Evolutionary conservation across 2,797 vertebrate genomes (phyloP), one percentile per base, ranked within the genome.

Genomic region (Sebastes cheni): DNA sequence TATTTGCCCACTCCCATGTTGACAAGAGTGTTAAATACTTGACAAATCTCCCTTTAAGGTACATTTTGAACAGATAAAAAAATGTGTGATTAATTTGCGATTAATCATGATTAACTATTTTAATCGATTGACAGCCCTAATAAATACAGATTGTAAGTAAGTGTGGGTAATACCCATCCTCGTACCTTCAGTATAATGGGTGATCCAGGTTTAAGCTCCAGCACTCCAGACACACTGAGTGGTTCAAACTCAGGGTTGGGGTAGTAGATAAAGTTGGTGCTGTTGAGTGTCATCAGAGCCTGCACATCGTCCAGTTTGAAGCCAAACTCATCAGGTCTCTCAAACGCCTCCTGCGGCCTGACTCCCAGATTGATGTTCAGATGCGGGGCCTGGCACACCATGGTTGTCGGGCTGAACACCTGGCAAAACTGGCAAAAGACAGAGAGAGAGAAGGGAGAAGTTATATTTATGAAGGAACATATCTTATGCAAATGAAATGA

Each of bases 161-260:
- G 50, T 58, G 55, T 50, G 1, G 0, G 3, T n/a, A 4, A 56
- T 20, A 36, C 25, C 3, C 5, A 61, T 82, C 36, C 34, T 14
- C 84, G 72, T 94, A 98, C 98, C 97, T 99, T 99, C 46, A 99
- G 94, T 87, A 99, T 99, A 75, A 99, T 98, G 13, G 98, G 98
- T 2, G 98, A 99, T 56, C 98, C 99, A 0, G 99, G 99, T 89
- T 99, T 99, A 60, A 99, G 95, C 90, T 99, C 98, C 92, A 98
- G 93, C 58, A 98, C 96, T 2, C 98, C 98, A 0, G 98, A 97
- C 42, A 95, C 93, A 56, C 96, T 97, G 56, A 99, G 97, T 2
- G 94, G 95, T 77, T 99, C 99, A 32, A 99, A 99, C 82, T 97
- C 95, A 0, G 99, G 99, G 84, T 99, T 98, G 23, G 99, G 98